Percentiles rank a stretch among this genome's conserved stretches.
Evolutionary conservation across 1,140 invertebrate genomes (phyloP).

Genomic region (Probaryconus sp.): DNA sequence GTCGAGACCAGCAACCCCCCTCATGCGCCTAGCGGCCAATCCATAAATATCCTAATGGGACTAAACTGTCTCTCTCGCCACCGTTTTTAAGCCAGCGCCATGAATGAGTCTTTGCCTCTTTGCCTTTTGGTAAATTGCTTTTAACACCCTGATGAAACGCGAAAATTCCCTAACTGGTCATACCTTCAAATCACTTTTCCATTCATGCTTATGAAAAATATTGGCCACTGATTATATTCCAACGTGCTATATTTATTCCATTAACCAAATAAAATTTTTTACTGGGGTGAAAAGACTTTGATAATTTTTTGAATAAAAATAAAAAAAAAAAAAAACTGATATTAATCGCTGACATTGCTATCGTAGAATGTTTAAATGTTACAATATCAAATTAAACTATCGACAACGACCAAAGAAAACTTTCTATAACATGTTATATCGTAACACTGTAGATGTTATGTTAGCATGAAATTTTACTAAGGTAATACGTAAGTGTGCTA

Average conservation of each 20-base stretch:
- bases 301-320: too few species aligned
- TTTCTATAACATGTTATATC: too few species aligned
- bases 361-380: neutral
- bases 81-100: conserved; percentile 58
- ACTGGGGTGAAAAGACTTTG: too few species aligned
- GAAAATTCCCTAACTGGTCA: conserved; percentile 47
- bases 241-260: neutral
- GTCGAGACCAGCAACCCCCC: conserved; percentile 47
- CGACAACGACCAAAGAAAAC: too few species aligned
- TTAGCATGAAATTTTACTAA: too few species aligned
- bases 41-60: conserved; percentile 75
- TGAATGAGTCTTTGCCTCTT: conserved; percentile 42
- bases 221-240: neutral
- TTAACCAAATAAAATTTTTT: neutral
- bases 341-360: neutral
- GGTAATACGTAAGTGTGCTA: too few species aligned
- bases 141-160: conserved; percentile 47
- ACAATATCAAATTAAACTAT: conserved; percentile 1
- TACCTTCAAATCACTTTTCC: conserved; percentile 66
- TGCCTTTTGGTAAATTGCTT: conserved; percentile 63
- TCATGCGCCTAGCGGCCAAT: conserved; percentile 57
- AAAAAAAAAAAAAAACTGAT: too few species aligned
- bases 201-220: conserved; percentile 54
- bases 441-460: too few species aligned
- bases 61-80: conserved; percentile 72